Evolutionary conservation across 2,797 vertebrate genomes (phyloP), one percentile per base, ranked within the genome.

Genomic region (Calcarius lapponicus): DNA sequence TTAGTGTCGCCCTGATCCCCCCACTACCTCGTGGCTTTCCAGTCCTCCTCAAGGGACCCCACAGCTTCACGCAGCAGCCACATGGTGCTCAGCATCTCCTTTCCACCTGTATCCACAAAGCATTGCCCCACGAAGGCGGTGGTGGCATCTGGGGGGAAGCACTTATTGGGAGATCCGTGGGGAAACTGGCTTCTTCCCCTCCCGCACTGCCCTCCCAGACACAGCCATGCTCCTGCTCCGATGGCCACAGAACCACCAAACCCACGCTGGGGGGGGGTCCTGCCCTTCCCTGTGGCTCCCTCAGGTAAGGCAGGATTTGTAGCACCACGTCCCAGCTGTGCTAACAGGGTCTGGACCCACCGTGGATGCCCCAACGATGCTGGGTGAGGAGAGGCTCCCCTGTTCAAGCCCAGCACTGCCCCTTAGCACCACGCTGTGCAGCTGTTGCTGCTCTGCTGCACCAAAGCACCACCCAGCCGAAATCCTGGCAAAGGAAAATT

Each of bases 51-150:
- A 4, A 87, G 88, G 31, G 95, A 95, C 22, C 36, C 36, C 0
- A 91, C 92, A 0, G 86, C 54, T 93, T 96, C 94, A 1, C 91
- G 94, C 54, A 94, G 67, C 86, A 96, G 84, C 96, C 96, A 96
- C 40, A 3, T 89, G 70, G 95, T 96, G 36, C 42, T 90, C 80
- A 96, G 78, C 0, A 1, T 81, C 86, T 96, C 96, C 74, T 94
- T 93, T 51, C 96, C 92, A 2, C 47, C 80, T 0, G 15, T 5
- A 11, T 96, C 96, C 86, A 95, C 38, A 6, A 96, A 95, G 56
- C 96, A 96, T 17, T 96, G 96, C 11, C 94, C 95, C 18, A 4
- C 21, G 0, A 96, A 97, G 86, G 86, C 40, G 0, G 95, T 84
- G 13, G 76, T 97, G 51, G 93, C 88, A 10, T 97, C 96, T 96